Evolutionary conservation across 1,140 invertebrate species (phyloP), one percentile per base, ranked within the genome.

Genomic region (Pygmarrhopalites habei): DNA sequence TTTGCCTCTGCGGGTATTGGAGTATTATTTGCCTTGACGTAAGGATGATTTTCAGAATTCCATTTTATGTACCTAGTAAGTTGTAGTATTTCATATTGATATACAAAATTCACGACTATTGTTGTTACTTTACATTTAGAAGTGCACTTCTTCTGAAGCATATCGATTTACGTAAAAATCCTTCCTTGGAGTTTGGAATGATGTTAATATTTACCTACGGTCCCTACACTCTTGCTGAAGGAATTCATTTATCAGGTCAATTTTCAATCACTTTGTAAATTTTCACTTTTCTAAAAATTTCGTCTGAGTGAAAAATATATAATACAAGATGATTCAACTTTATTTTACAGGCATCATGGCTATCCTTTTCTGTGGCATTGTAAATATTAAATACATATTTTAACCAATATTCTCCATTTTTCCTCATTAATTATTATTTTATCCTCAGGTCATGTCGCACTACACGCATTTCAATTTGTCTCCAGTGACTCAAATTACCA

Each of bases 401-500:
- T n/a, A n/a, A n/a, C n/a, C n/a, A n/a, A n/a, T n/a, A n/a, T n/a
- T n/a, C n/a, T n/a, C n/a, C n/a, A n/a, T n/a, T n/a, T n/a, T n/a
- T n/a, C n/a, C n/a, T n/a, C n/a, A n/a, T n/a, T n/a, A n/a, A n/a
- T n/a, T n/a, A n/a, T n/a, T n/a, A n/a, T n/a, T n/a, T n/a, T n/a
- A n/a, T n/a, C n/a, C n/a, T n/a, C n/a, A n/a, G n/a, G n/a, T 97
- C 0, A 99, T 99, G 96, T 98, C 95, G 1, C 96, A 99, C 76
- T 99, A 99, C 73, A 98, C 95, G 19, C 96, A 99, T 81, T 95
- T 92, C 72, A 99, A 99, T 77, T 78, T 99, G 17, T 98, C 95
- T 1, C 96, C 95, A 21, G 89, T 99, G 3, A 96, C 95, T 15
- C 95, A 99, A 79, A 96, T 99, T 10, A 98, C 95, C 2, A 96